Evolutionary conservation across 2,113 vertebrate genomes (phyloP).

Genomic region (Mola mola): DNA sequence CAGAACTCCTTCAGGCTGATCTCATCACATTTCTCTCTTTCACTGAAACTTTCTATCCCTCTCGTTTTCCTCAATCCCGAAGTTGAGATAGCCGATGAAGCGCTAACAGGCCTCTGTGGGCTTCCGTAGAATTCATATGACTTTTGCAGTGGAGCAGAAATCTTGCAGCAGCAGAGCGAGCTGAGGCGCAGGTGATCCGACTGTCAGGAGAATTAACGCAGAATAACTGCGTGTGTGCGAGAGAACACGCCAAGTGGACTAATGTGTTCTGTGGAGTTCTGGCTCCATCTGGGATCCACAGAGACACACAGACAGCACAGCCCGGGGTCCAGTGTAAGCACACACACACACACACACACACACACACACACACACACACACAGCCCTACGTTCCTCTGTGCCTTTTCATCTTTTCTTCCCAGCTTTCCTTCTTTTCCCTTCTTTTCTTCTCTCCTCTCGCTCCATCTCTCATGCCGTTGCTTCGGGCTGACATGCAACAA

Average conservation of each 20-base stretch:
- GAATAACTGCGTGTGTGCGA: conserved; percentile 53
- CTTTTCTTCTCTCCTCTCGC: conserved; percentile 26
- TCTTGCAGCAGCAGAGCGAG: conserved; percentile 46
- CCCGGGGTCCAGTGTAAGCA: conserved; percentile 52
- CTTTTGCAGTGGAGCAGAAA: conserved; percentile 49
- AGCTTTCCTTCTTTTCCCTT: conserved; percentile 16
- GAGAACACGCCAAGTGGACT: conserved; percentile 67
- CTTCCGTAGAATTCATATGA: conserved; percentile 30
- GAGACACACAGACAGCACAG: conserved; percentile 50
- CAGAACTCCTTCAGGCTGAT: too few species aligned
- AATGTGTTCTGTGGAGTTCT: conserved; percentile 69
- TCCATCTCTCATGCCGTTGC: conserved; percentile 48
- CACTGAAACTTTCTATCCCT: too few species aligned
- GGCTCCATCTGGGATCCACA: conserved; percentile 75
- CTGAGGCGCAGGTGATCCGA: conserved; percentile 69
- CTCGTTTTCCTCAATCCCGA: neutral
- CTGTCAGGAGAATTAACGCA: conserved; percentile 52
- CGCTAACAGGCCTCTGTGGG: conserved; percentile 44
- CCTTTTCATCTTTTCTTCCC: conserved; percentile 22
- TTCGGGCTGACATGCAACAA: conserved; percentile 54
- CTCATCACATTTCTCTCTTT: too few species aligned
- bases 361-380: conserved; percentile 19
- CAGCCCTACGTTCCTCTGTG: conserved; percentile 22
- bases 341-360: conserved; percentile 28
- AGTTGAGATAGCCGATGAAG: conserved; percentile 21